Evolutionary conservation across 2,113 vertebrate genomes (phyloP).

Genomic region (Halcyon malimbica): DNA sequence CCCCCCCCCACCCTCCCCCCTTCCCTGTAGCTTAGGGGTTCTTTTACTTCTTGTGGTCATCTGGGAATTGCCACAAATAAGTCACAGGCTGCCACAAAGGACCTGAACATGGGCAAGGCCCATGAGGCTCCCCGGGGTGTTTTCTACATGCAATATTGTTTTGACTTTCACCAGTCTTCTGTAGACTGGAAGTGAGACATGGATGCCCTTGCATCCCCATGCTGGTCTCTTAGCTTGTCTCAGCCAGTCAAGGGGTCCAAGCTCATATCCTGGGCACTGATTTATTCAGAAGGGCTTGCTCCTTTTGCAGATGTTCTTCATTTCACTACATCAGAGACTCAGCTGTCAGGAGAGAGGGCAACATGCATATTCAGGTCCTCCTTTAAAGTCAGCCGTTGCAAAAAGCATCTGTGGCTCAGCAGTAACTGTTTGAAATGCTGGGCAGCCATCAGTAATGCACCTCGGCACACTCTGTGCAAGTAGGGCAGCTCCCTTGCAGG

Average conservation of each 20-base stretch:
- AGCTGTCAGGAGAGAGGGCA: conserved; percentile 15
- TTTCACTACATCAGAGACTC: background rate
- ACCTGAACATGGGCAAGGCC: background rate
- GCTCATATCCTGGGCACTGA: background rate
- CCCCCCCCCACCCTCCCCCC: rapidly evolving
- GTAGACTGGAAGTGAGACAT: background rate
- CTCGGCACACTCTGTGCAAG: background rate
- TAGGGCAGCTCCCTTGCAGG: background rate
- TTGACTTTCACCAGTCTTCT: background rate
- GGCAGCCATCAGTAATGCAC: rapidly evolving
- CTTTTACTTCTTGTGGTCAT: background rate
- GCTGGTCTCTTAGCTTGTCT: background rate
- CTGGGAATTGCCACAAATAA: background rate
- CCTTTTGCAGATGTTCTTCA: background rate
- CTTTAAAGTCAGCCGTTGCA: background rate
- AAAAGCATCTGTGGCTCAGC: background rate
- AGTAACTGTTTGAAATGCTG: background rate
- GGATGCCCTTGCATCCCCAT: background rate
- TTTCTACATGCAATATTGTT: background rate
- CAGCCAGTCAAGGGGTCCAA: background rate
- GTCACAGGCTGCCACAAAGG: background rate
- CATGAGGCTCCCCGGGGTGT: rapidly evolving
- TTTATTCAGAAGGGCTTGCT: conserved; percentile 19
- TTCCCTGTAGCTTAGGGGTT: background rate
- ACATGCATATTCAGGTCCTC: background rate